A percentile compares a stretch with the other conserved stretches of the same genome.
These are phyloP conservation scores for Macrobrachium nipponense DNA, from an alignment of 1,140 invertebrate species.

Conservation along the genomic window DNA sequence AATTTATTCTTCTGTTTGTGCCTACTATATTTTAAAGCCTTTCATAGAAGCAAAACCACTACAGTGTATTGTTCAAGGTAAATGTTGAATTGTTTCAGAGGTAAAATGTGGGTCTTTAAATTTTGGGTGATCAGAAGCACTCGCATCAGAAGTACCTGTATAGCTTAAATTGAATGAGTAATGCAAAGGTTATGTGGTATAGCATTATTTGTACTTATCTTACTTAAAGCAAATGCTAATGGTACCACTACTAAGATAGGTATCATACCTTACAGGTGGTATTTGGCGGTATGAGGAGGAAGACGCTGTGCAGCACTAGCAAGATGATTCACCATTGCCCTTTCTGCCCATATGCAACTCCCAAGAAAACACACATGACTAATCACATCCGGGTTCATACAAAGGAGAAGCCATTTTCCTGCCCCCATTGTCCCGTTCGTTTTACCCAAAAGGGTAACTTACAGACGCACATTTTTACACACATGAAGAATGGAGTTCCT, in stretches of 20 bases:
- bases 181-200: too few species aligned
- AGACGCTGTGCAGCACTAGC: neutral
- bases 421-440: conserved; percentile 40
- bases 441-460: conserved; percentile 54
- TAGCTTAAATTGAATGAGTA: too few species aligned
- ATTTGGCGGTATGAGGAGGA: conserved; percentile 32
- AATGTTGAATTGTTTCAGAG: too few species aligned
- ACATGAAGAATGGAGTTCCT: conserved; percentile 16
- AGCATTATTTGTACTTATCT: too few species aligned
- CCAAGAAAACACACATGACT: conserved; percentile 57
- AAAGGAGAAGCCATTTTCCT: conserved; percentile 49
- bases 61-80: too few species aligned
- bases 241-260: conserved; percentile 46
- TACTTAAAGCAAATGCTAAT: too few species aligned
- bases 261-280: conserved; percentile 56
- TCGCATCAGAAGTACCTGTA: too few species aligned
- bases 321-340: conserved; percentile 45
- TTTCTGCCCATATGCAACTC: conserved; percentile 47
- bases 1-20: too few species aligned
- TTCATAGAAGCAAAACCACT: too few species aligned
- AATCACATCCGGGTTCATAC: conserved; percentile 55
- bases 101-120: too few species aligned
- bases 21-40: too few species aligned
- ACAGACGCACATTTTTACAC: conserved; percentile 42
- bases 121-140: too few species aligned